These are phyloP conservation scores for Rhipidura dahli DNA, from an alignment of 2,113 vertebrate genomes.

Conservation along the genomic window DNA sequence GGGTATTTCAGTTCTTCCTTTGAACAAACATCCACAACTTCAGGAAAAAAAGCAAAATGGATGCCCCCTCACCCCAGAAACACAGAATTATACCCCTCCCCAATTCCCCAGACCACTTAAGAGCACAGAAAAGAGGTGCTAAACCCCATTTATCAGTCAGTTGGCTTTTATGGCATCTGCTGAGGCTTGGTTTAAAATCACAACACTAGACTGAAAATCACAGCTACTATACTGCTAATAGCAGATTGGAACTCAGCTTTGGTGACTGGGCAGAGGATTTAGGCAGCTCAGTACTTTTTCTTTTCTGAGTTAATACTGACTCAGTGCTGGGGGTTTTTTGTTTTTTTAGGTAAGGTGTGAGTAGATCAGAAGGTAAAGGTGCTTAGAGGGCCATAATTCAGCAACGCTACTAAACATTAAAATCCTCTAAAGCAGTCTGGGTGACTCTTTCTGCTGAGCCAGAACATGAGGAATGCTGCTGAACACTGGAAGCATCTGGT, in stretches of 20 bases:
- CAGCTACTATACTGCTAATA: too few species aligned
- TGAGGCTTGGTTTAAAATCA: not conserved
- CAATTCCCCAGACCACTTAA: not conserved
- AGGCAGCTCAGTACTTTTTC: not conserved
- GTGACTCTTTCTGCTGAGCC: not conserved
- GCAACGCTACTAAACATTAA: not conserved
- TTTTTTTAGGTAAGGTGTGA: not conserved
- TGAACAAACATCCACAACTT: not conserved
- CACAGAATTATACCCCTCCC: not conserved
- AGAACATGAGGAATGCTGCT: not conserved
- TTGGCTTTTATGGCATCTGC: not conserved
- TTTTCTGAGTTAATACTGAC: not conserved
- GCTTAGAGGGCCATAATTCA: not conserved
- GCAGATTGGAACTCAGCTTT: not conserved
- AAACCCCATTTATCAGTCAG: not conserved
- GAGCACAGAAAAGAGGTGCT: not conserved
- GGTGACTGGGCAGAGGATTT: not conserved
- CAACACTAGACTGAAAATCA: too few species aligned
- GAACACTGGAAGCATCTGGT: not conserved
- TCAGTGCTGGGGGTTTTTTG: not conserved
- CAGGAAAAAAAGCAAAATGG: not conserved
- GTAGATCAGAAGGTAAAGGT: not conserved
- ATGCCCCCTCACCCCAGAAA: rapidly evolving
- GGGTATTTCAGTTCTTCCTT: not conserved
- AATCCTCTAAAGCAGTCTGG: not conserved